Conservation (phyloP, 2,888 invertebrate genomes). For the Noctuana brunneofusca region DNA sequence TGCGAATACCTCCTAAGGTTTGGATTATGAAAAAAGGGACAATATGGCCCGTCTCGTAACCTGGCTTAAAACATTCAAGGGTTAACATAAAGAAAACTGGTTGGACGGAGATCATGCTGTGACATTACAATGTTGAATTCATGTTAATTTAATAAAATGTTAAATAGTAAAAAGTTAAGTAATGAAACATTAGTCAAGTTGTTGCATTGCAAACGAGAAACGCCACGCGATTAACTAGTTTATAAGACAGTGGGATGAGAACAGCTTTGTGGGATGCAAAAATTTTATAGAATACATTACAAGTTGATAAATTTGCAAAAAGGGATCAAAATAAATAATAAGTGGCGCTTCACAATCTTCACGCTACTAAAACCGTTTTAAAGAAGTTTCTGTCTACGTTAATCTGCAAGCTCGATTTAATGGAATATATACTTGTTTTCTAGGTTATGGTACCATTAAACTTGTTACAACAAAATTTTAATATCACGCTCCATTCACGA, state of each 20-base stretch:
- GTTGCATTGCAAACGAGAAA: background rate
- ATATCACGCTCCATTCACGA: constrained; percentile 7
- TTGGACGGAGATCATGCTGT: constrained; percentile 6
- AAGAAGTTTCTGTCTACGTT: background rate
- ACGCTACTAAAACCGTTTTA: background rate
- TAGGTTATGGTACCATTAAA: constrained; percentile 3
- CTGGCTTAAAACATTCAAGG: background rate
- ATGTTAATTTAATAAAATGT: constrained; percentile 2
- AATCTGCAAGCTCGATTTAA: no score
- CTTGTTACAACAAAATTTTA: background rate
- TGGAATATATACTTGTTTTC: background rate
- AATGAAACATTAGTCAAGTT: background rate
- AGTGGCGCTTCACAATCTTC: no score
- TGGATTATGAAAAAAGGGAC: constrained; percentile 1
- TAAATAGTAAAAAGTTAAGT: background rate
- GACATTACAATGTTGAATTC: background rate
- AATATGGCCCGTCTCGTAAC: background rate
- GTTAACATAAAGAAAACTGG: background rate
- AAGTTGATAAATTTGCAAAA: no score
- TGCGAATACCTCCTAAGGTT: background rate
- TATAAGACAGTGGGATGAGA: no score
- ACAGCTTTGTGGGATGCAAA: no score
- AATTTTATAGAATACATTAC: no score
- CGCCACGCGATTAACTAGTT: no score
- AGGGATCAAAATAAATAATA: no score